phyloP scores from a whole-genome alignment of 1,140 invertebrate genomes.

The Drosophila ironensis region DNA sequence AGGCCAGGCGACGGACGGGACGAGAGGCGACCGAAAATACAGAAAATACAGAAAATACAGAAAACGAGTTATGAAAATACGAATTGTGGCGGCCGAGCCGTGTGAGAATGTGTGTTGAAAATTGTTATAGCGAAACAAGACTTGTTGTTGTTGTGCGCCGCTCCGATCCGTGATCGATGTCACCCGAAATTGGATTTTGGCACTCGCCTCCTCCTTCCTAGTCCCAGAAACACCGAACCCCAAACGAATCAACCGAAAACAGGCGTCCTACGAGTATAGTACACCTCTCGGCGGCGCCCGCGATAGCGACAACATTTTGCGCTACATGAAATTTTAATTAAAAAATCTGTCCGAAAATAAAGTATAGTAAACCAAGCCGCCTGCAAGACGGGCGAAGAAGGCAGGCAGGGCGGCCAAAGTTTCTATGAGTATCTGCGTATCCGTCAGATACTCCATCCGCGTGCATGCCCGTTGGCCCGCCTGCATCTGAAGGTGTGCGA shows the following conservation, averaged over 20 bases:
- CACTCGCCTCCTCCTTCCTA: slow-evolving; percentile 18
- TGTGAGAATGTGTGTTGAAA: slow-evolving; percentile 67
- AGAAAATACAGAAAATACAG: slow-evolving; percentile 30
- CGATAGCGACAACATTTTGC: slow-evolving; percentile 59
- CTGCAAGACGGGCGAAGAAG: too few species aligned
- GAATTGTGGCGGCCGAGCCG: slow-evolving; percentile 61
- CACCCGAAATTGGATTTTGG: slow-evolving; percentile 71
- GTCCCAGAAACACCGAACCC: slow-evolving; percentile 12
- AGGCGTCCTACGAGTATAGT: too few species aligned
- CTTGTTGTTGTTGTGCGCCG: slow-evolving; percentile 25
- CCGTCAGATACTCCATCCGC: slow-evolving; percentile 35
- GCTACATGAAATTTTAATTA: slow-evolving; percentile 77
- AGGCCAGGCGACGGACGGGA: slow-evolving; percentile 58
- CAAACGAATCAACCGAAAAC: slow-evolving; percentile 10
- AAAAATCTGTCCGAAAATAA: slow-evolving; percentile 76
- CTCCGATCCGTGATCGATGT: slow-evolving; percentile 66
- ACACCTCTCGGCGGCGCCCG: slow-evolving; percentile 1
- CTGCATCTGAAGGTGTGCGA: slow-evolving; percentile 24
- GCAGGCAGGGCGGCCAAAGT: too few species aligned
- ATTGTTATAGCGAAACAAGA: slow-evolving; percentile 64
- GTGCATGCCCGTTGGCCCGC: slow-evolving; percentile 26
- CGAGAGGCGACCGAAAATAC: too few species aligned
- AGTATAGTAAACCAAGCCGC: slow-evolving; percentile 63
- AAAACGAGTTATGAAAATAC: slow-evolving; percentile 79
- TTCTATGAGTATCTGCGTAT: slow-evolving; percentile 28